Conservation (phyloP, 2,888 invertebrate species). For the Acleris emargana region DNA sequence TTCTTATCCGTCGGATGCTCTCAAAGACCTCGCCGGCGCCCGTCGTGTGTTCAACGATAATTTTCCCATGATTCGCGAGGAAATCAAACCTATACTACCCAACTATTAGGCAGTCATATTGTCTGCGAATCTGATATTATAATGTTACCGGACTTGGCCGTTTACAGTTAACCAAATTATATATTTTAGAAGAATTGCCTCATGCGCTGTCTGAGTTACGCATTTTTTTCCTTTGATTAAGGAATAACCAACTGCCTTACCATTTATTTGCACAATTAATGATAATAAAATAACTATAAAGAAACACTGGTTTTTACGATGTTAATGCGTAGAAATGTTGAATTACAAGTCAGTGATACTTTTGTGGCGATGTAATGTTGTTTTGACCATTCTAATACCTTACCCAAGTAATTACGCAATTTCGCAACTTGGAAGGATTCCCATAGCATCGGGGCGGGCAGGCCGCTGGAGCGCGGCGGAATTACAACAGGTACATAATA, state of each 20-base stretch:
- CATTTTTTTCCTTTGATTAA: constrained; percentile 36
- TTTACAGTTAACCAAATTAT: constrained; percentile 30
- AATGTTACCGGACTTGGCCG: constrained; percentile 30
- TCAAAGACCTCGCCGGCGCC: constrained; percentile 67
- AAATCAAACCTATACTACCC: constrained; percentile 76
- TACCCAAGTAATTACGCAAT: constrained; percentile 12
- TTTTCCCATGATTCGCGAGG: constrained; percentile 81
- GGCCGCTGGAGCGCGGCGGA: constrained; percentile 38
- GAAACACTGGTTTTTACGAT: background rate
- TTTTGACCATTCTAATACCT: too few species aligned
- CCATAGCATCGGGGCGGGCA: constrained; percentile 9
- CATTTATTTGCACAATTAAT: background rate
- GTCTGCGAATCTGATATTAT: constrained; percentile 50
- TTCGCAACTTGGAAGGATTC: constrained; percentile 15
- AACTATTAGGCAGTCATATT: constrained; percentile 78
- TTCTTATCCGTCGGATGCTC: constrained; percentile 82
- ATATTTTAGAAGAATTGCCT: constrained; percentile 15
- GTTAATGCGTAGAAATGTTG: background rate
- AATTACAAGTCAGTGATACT: too few species aligned
- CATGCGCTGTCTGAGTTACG: constrained; percentile 67
- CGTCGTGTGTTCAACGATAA: constrained; percentile 66
- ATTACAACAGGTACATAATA: constrained; percentile 44
- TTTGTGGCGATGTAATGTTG: too few species aligned
- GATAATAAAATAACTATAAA: background rate
- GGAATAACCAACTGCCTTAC: background rate